Base-by-base conservation (phyloP, 1,140 invertebrate species). In the Odontomachus brunneus region DNA sequence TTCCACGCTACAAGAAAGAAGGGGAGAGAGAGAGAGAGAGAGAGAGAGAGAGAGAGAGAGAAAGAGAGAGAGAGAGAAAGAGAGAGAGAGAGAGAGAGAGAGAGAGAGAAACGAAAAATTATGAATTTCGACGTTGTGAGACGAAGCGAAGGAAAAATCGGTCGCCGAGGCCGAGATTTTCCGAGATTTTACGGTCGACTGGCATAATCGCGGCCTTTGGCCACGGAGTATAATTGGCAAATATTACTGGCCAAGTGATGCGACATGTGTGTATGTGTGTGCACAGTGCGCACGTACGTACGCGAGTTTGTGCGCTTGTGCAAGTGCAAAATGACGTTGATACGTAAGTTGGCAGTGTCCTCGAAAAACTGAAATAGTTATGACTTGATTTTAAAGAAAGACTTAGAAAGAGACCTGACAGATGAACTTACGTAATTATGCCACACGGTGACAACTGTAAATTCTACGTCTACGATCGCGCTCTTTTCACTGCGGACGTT, bases 361-460 rank as follows among this genome's bases (percentile, higher is more conserved):
- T 90, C 89, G 84, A 82, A 87, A n/a, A 89, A 87, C 88, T 85
- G 84, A 88, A 89, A 90, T 90, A 90, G 86, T 89, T 89, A 76
- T 85, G 84, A 90, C 81, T 87, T 67, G 75, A 72, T 49, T 62
- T 76, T 69, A 82, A 84, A 87, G 38, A 48, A 84, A 73, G 19
- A 44, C 9, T 11, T 44, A 57, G 29, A 60, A 82, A 62, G 22
- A n/a, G n/a, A 60, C 17, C 26, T 69, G 38, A 49, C 33, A n/a
- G 33, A 69, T 24, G 33, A 67, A 22, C 49, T 65, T 49, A 48
- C n/a, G 14, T 65, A 83, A 83, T 76, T 57, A 22, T 49, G 19
- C 51, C 5, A 17, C 15, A 4, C 12, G 2, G 9, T 24, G 19
- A 26, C 14, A 33, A 60, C 15, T 49, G 12, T n/a, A 3, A 44